Percentiles rank a stretch among this genome's conserved stretches.
Conservation (phyloP, 2,888 invertebrate genomes). For the Hartigia nigra region DNA sequence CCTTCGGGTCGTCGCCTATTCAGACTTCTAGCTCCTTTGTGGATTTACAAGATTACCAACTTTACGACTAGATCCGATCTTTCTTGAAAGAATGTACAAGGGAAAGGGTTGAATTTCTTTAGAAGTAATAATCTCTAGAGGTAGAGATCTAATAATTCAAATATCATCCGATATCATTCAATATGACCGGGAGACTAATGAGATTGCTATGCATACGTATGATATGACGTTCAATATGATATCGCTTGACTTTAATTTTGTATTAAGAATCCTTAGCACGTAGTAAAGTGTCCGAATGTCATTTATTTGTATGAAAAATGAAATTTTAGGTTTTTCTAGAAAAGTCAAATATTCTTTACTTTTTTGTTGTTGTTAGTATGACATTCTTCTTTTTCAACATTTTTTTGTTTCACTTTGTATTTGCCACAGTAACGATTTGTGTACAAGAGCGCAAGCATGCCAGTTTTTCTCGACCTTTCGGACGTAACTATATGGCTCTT, state of each 20-base stretch:
- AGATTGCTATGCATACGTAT: too few species aligned
- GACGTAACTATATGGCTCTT: background rate
- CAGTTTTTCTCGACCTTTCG: background rate
- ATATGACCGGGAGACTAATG: background rate
- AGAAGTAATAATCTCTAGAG: too few species aligned
- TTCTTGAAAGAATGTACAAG: background rate
- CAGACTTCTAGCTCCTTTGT: slow-evolving; percentile 38
- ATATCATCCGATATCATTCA: background rate
- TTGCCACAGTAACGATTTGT: background rate
- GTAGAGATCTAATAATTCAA: too few species aligned
- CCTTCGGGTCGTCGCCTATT: slow-evolving; percentile 30
- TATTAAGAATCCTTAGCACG: background rate
- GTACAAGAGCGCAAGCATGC: background rate
- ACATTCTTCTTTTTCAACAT: background rate
- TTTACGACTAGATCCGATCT: slow-evolving; percentile 19
- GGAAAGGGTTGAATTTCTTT: background rate
- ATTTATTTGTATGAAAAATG: background rate
- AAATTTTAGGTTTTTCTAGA: background rate
- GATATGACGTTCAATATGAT: too few species aligned
- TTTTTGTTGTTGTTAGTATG: background rate
- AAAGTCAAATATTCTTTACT: background rate
- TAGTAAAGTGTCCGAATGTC: background rate
- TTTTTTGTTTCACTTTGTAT: background rate
- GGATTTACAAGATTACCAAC: slow-evolving; percentile 45
- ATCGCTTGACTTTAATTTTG: too few species aligned